phyloP scores from a whole-genome alignment of 1,140 invertebrate genomes.

The Procambarus virginalis region DNA sequence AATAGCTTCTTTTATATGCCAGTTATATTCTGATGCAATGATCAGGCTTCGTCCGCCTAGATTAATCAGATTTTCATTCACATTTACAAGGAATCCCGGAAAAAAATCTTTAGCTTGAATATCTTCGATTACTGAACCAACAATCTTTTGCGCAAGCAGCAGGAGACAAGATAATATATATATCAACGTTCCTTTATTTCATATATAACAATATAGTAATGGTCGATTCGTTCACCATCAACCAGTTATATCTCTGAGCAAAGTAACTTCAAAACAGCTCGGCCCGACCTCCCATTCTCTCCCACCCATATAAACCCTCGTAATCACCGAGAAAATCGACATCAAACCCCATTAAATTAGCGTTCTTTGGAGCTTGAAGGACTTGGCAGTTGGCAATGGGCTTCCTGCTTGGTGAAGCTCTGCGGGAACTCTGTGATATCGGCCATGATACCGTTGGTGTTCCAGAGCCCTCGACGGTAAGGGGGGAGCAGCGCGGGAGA shows the following conservation, averaged over 20 bases:
- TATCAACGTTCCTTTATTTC: too few species aligned
- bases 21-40: background rate
- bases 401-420: conserved; percentile 3
- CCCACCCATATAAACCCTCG: conserved; percentile 14
- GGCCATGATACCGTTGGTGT: conserved; percentile 50
- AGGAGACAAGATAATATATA: too few species aligned
- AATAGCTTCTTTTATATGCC: background rate
- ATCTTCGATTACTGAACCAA: too few species aligned
- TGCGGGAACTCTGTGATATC: conserved; percentile 36
- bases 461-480: conserved; percentile 9
- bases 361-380: conserved; percentile 52
- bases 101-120: too few species aligned
- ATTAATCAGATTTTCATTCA: too few species aligned
- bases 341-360: conserved; percentile 67
- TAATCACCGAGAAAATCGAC: conserved; percentile 57
- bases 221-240: background rate
- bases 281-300: background rate
- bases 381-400: conserved; percentile 29
- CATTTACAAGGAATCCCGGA: too few species aligned
- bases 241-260: background rate
- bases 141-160: too few species aligned
- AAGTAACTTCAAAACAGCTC: background rate
- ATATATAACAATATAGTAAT: background rate
- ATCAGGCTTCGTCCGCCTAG: background rate
- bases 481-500: background rate